Evolutionary conservation across 30 jellyfish, hydroid and myxozoan genomes (phyloP), one percentile per base, ranked within the genome.

Genomic region (Turritopsis dohrnii): DNA sequence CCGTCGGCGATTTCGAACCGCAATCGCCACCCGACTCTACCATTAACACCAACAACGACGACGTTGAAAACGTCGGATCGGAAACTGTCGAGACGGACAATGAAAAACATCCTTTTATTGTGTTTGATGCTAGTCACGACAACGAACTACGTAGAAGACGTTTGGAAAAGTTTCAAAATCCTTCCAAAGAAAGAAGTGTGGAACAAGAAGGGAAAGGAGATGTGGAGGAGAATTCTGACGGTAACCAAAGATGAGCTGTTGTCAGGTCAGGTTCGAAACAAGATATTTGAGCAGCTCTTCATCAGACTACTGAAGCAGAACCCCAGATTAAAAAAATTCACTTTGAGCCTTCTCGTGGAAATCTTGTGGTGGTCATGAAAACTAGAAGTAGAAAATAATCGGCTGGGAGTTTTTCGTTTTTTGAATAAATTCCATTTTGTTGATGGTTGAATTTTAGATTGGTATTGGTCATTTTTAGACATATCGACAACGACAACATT

Each of bases 61-160:
- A 41, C 60, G 60, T 41, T 41, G 60, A 41, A 41, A 41, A 41
- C 60, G 60, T 41, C 60, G 60, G 60, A 5, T 41, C 60, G 60
- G 60, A 41, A 41, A 13, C 5, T 41, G 60, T 41, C 60, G 60
- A 41, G 13, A 41, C 60, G 60, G 60, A 41, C 60, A 41, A 41
- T 41, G 60, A 41, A 41, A 41, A 41, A 41, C 60, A 41, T 41
- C 60, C 60, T 13, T 41, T 41, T 41, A 41, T 41, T 41, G 60
- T 41, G 60, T 41, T 41, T 41, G 13, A 41, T 13, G 60, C 30
- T 23, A 69, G 77, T 69, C 83, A 26, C 41, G 89, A 82, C 17
- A 82, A 65, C 25, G 89, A 82, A 82, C 73, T 82, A 0, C 76
- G 89, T 17, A 69, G 89, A 29, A 23, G 89, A 66, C 84, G 89